Conservation (phyloP, 2,888 invertebrate species). For the Protodeltote pygarga region DNA sequence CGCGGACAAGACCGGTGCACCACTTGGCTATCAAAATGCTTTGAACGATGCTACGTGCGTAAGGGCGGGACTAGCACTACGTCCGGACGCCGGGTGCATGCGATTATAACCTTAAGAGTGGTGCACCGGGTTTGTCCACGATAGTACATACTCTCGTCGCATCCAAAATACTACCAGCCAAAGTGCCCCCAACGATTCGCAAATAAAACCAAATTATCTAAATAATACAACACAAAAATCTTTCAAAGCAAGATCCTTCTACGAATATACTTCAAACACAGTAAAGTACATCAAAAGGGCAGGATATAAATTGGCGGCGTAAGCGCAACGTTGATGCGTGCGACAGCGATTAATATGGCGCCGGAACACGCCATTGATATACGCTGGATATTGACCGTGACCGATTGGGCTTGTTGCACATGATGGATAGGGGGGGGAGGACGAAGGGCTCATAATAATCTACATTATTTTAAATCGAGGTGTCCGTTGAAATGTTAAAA, state of each 20-base stretch:
- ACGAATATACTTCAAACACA: constrained; percentile 49
- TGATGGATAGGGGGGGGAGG: constrained; percentile 41
- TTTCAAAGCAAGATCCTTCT: constrained; percentile 54
- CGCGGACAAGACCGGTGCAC: too few species aligned
- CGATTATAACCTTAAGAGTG: too few species aligned
- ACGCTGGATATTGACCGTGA: constrained; percentile 65
- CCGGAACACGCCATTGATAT: constrained; percentile 55
- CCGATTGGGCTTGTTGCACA: constrained; percentile 62
- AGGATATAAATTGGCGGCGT: constrained; percentile 65
- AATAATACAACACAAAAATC: constrained; percentile 50
- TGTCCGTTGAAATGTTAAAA: neutral
- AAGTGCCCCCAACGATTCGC: too few species aligned
- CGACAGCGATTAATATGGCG: constrained; percentile 71
- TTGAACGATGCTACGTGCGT: too few species aligned
- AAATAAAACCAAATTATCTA: constrained; percentile 7
- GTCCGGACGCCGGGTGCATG: too few species aligned
- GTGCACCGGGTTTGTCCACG: too few species aligned
- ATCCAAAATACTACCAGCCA: too few species aligned
- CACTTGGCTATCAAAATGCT: too few species aligned
- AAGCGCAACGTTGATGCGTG: constrained; percentile 61
- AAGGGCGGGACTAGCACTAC: too few species aligned
- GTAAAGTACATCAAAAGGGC: constrained; percentile 73
- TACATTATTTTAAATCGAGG: constrained; percentile 2
- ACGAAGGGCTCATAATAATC: constrained; percentile 19
- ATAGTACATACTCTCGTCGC: too few species aligned